Percentiles rank a stretch among this genome's conserved stretches.
These are phyloP conservation scores for Heterohyrax brucei DNA, from an alignment of 2,797 vertebrate species.

Conservation along the genomic window DNA sequence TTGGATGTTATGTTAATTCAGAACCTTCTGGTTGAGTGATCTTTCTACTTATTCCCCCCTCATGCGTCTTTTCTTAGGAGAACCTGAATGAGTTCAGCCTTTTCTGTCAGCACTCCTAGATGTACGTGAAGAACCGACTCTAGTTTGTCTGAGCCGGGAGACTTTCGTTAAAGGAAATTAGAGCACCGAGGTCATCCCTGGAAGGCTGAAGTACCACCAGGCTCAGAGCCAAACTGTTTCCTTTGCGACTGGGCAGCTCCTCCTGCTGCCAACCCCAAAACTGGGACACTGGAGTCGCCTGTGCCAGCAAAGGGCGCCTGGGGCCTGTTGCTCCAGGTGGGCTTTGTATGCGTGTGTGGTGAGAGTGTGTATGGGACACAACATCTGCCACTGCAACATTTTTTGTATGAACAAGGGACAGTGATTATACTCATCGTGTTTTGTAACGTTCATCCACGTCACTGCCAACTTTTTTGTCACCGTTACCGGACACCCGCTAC, in stretches of 20 bases:
- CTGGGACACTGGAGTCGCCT: neutral
- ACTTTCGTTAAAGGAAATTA: neutral
- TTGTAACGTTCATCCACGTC: no score
- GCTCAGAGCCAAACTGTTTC: neutral
- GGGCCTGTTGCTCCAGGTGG: neutral
- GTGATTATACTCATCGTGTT: no score
- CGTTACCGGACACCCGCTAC: no score
- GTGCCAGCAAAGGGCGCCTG: neutral
- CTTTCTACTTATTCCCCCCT: conserved; percentile 3
- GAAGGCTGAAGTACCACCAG: neutral
- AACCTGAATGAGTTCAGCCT: conserved; percentile 30
- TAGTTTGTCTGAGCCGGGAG: neutral
- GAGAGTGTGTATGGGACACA: no score
- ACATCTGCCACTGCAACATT: no score
- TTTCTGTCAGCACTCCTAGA: conserved; percentile 32
- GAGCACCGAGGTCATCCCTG: conserved; percentile 1
- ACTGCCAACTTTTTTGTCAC: no score
- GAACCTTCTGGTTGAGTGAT: conserved; percentile 11
- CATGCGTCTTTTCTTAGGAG: neutral
- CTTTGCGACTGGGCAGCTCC: neutral
- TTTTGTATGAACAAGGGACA: no score
- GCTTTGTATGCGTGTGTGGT: no score
- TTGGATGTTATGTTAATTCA: neutral
- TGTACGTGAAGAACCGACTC: conserved; percentile 32
- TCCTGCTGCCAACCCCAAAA: neutral